These are phyloP conservation scores for Xylota segnis DNA, from an alignment of 2,888 invertebrate species.

Conservation along the genomic window DNA sequence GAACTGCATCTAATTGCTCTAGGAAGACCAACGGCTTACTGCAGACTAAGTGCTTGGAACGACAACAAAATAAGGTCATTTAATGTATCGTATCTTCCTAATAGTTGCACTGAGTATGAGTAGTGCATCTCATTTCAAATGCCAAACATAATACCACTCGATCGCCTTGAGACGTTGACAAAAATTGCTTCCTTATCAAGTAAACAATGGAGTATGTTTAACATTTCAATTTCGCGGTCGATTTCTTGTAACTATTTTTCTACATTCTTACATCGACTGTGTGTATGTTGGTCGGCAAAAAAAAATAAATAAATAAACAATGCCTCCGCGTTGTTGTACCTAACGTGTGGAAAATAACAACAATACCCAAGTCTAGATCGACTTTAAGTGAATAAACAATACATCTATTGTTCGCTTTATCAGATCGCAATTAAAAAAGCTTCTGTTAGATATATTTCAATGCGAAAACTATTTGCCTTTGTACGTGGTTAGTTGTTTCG, in stretches of 20 bases:
- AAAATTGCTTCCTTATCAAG: slow-evolving; percentile 9
- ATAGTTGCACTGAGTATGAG: not conserved
- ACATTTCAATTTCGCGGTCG: not conserved
- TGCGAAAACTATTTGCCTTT: not conserved
- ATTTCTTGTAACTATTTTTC: not conserved
- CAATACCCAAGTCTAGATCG: not conserved
- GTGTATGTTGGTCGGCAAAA: not conserved
- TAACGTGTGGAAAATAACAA: not conserved
- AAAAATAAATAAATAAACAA: not conserved
- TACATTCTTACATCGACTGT: not conserved
- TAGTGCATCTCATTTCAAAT: not conserved
- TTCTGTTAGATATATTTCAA: slow-evolving; percentile 1
- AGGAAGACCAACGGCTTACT: no score
- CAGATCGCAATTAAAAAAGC: not conserved
- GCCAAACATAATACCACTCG: not conserved
- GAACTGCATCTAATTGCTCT: no score
- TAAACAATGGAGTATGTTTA: not conserved
- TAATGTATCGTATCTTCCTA: not conserved
- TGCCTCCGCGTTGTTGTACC: not conserved
- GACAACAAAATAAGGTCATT: not conserved
- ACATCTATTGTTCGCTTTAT: not conserved
- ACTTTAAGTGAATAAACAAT: not conserved
- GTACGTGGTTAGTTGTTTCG: not conserved
- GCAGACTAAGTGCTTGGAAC: not conserved
- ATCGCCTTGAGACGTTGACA: not conserved